A percentile compares a stretch with the other conserved stretches of the same genome.
phyloP scores from a whole-genome alignment of 2,888 invertebrate species.

The Cheilosia soror region DNA sequence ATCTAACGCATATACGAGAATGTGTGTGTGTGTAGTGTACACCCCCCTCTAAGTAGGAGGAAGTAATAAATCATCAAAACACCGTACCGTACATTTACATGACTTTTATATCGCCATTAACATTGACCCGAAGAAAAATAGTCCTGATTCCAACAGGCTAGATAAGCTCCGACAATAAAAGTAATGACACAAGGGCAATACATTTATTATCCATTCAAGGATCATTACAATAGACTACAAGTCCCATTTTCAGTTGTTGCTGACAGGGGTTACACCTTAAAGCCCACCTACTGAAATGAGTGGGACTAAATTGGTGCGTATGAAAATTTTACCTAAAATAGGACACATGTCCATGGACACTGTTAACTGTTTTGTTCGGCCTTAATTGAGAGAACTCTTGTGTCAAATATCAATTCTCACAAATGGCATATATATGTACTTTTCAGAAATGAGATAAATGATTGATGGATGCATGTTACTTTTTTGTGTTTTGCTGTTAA shows the following conservation, averaged over 20 bases:
- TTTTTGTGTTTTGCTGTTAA: not conserved
- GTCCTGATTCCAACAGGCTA: conserved; percentile 33
- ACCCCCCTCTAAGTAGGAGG: conserved; percentile 6
- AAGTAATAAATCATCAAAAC: conserved; percentile 62
- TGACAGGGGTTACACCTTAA: conserved; percentile 22
- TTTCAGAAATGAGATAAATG: conserved; percentile 16
- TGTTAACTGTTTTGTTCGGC: not conserved
- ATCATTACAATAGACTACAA: conserved; percentile 67
- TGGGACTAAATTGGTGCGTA: conserved; percentile 27
- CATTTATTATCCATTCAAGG: conserved; percentile 72
- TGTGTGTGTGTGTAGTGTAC: not conserved
- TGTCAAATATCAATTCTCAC: conserved; percentile 44
- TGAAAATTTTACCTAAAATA: conserved; percentile 13
- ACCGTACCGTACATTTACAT: conserved; percentile 59
- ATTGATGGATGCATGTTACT: conserved; percentile 42
- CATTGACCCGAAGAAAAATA: conserved; percentile 5
- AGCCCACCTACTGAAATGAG: not conserved
- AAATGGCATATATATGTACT: no score
- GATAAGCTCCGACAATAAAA: conserved; percentile 41
- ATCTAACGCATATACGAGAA: not conserved
- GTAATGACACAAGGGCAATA: not conserved
- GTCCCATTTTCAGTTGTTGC: conserved; percentile 21
- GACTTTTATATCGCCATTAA: conserved; percentile 66
- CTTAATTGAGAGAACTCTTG: conserved; percentile 63
- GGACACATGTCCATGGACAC: conserved; percentile 8